Evolutionary conservation across 2,113 vertebrate genomes (phyloP).

Genomic region (Thalassarche chlororhynchos): DNA sequence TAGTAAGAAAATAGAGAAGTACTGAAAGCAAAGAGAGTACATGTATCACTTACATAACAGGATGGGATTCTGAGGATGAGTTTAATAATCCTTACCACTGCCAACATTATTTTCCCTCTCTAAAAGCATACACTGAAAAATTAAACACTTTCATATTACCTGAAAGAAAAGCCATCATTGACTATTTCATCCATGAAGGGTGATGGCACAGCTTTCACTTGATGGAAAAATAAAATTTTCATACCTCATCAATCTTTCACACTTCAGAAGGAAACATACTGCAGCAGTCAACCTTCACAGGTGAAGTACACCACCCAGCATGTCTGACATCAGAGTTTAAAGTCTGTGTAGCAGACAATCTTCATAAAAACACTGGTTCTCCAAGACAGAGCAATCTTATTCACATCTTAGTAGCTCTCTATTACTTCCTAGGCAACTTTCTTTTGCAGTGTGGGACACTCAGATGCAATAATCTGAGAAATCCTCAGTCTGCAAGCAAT

Average conservation of each 20-base stretch:
- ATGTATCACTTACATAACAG: not conserved
- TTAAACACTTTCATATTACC: not conserved
- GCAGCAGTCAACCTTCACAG: not conserved
- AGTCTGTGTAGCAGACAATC: not conserved
- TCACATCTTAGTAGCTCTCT: not conserved
- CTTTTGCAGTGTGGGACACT: not conserved
- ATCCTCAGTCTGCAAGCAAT: not conserved
- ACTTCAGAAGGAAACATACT: not conserved
- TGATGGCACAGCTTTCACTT: not conserved
- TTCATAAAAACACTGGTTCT: not conserved
- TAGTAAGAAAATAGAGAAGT: not conserved
- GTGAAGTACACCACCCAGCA: not conserved
- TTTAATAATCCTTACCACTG: not conserved
- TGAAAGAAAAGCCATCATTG: not conserved
- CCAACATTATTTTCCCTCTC: not conserved
- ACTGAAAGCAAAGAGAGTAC: not conserved
- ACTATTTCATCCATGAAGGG: not conserved
- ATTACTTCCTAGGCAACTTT: not conserved
- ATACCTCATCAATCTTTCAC: not conserved
- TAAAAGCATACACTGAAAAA: conserved; percentile 3
- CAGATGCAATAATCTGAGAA: not conserved
- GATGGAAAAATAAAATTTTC: not conserved
- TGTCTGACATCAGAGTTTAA: not conserved
- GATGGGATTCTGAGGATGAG: not conserved
- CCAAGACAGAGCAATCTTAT: not conserved